Conservation (phyloP, 1,140 invertebrate species). For the Trichonephila clavipes region DNA sequence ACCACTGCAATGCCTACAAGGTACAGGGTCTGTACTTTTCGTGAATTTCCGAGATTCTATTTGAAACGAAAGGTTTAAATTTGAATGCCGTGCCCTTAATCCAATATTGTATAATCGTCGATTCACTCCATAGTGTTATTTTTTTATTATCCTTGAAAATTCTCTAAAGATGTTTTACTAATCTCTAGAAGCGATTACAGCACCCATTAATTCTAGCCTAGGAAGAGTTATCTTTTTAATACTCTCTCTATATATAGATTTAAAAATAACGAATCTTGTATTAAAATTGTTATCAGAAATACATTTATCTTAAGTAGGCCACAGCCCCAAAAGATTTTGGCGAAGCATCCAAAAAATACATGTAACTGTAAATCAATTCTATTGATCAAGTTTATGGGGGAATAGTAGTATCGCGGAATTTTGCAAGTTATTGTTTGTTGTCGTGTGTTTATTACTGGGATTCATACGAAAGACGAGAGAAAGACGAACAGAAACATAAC, state of each 20-base stretch:
- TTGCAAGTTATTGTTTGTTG: too few species aligned
- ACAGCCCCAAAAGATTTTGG: too few species aligned
- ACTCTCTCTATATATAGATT: too few species aligned
- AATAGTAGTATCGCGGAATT: conserved; percentile 35
- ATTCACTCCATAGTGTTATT: conserved; percentile 32
- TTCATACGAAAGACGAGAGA: too few species aligned
- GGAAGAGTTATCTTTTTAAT: conserved; percentile 17
- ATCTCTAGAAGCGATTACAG: too few species aligned
- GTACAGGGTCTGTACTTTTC: not conserved
- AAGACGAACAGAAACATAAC: too few species aligned
- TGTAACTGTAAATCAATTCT: not conserved
- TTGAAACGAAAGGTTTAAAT: conserved; percentile 7
- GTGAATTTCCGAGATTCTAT: conserved; percentile 44
- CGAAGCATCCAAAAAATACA: conserved; percentile 3
- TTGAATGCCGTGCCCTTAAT: not conserved
- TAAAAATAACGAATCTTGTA: too few species aligned
- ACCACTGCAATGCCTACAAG: too few species aligned
- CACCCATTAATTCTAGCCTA: not conserved
- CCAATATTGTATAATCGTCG: conserved; percentile 34
- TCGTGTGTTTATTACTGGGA: too few species aligned
- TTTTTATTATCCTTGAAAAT: conserved; percentile 13
- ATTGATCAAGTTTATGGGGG: not conserved
- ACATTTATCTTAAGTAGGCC: conserved; percentile 33
- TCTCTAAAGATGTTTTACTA: not conserved
- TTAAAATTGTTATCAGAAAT: not conserved